Evolutionary conservation across 2,797 vertebrate species (phyloP), one percentile per base, ranked within the genome.

Genomic region (Malacoraja senta): DNA sequence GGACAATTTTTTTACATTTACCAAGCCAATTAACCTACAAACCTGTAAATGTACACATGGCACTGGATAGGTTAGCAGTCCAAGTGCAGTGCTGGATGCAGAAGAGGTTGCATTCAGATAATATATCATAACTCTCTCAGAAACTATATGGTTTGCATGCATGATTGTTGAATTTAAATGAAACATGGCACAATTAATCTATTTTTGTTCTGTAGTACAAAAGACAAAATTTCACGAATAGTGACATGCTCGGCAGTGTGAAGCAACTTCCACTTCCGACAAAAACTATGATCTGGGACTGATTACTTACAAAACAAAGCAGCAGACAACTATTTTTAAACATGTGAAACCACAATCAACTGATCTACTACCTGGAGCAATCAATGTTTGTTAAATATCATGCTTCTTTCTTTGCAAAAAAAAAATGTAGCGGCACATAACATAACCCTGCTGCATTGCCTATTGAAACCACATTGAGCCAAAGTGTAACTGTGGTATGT

Each of bases 71-170:
- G 96, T 97, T 96, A 74, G 72, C 90, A 53, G 26, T 92, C 71
- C 84, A 88, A 68, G 84, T 92, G 72, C 90, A 74, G 38, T 92
- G 71, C 71, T 92, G 97, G 97, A 97, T 97, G 96, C 97, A 97
- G 96, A 97, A 97, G 97, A 97, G 97, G 97, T 97, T 97, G 97
- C 97, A 35, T 88, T 88, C 72, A 53, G 38, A 92, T 58, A 26
- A 53, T 4, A 72, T 53, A 7, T 44, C 26, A 44, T 91, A 76
- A 38, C 38, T 92, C 38, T 71, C 35, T 91, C 38, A 58, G 35
- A 88, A 68, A 92, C 74, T 76, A 76, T 72, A 76, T 92, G 38
- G 38, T 74, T 71, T 92, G 90, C 90, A 92, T 71, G 44, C 44
- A 71, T 92, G 26, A n/a, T 76, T 92, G 90, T 74, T 9, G 29